These are phyloP conservation scores for Argyra leucocephala DNA, from an alignment of 2,888 invertebrate genomes.

Conservation along the genomic window DNA sequence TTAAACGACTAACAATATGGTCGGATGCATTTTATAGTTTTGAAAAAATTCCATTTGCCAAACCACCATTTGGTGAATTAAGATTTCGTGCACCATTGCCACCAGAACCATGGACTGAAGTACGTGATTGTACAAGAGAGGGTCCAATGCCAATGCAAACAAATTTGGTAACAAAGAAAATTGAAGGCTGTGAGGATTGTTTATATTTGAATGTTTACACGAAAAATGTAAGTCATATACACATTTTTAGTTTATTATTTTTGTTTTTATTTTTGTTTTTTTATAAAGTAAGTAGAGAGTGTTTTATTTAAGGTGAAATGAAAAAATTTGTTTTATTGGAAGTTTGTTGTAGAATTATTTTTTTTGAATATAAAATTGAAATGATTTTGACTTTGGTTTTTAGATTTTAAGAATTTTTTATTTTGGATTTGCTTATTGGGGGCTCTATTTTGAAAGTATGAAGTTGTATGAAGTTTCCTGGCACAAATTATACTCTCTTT, in stretches of 20 bases:
- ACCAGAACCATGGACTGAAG: slow-evolving; percentile 40
- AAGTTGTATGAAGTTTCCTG: no score
- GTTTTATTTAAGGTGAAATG: neutral
- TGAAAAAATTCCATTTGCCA: slow-evolving; percentile 39
- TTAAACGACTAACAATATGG: slow-evolving; percentile 37
- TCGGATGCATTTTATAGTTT: slow-evolving; percentile 37
- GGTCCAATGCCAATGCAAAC: slow-evolving; percentile 37
- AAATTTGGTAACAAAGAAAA: slow-evolving; percentile 34
- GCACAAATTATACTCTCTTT: no score
- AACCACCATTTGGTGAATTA: slow-evolving; percentile 37
- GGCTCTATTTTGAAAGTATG: no score
- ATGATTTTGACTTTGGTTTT: no score
- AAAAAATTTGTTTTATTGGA: no score
- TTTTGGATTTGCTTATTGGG: no score
- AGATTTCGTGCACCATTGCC: slow-evolving; percentile 42
- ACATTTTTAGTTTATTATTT: no score
- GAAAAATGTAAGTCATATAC: slow-evolving; percentile 36
- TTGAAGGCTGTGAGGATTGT: slow-evolving; percentile 48
- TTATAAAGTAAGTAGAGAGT: no score
- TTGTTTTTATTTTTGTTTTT: neutral
- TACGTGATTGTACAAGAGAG: slow-evolving; percentile 41
- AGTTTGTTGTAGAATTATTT: no score
- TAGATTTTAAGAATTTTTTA: no score
- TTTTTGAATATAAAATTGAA: no score
- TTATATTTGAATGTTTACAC: slow-evolving; percentile 46